phyloP scores from a whole-genome alignment of 2,797 vertebrate genomes.

The Dipus sagitta region DNA sequence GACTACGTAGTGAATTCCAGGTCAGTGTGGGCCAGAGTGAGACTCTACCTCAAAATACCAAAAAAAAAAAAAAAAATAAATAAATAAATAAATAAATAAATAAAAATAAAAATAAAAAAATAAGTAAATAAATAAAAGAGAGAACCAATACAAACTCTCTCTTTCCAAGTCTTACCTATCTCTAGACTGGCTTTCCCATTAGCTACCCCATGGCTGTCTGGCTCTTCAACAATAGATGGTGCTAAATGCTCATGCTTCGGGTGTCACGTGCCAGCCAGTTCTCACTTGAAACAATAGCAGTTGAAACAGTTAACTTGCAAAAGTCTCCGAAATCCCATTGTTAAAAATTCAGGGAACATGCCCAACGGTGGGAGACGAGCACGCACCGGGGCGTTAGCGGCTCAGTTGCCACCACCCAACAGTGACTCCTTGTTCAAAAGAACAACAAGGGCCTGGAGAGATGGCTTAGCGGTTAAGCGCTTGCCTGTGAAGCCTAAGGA shows the following conservation, averaged over 20 bases:
- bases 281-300: constrained; percentile 84
- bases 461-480: too few relatives aligned
- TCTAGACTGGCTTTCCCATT: neutral
- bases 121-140: neutral
- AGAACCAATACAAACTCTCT: neutral
- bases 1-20: too few relatives aligned
- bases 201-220: constrained; percentile 60
- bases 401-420: constrained; percentile 42
- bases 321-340: constrained; percentile 72
- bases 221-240: constrained; percentile 88
- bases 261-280: constrained; percentile 46
- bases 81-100: neutral
- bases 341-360: constrained; percentile 80
- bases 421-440: constrained; percentile 50
- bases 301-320: constrained; percentile 76
- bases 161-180: neutral
- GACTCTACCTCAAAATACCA: too few relatives aligned
- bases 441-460: neutral
- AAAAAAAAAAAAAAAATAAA: too few relatives aligned
- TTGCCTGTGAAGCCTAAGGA: too few relatives aligned
- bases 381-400: neutral
- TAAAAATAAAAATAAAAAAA: too few relatives aligned
- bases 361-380: constrained; percentile 28
- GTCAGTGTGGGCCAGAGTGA: too few relatives aligned
- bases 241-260: constrained; percentile 85